These are phyloP conservation scores for Busseola fusca DNA, from an alignment of 2,888 invertebrate genomes.

Conservation along the genomic window DNA sequence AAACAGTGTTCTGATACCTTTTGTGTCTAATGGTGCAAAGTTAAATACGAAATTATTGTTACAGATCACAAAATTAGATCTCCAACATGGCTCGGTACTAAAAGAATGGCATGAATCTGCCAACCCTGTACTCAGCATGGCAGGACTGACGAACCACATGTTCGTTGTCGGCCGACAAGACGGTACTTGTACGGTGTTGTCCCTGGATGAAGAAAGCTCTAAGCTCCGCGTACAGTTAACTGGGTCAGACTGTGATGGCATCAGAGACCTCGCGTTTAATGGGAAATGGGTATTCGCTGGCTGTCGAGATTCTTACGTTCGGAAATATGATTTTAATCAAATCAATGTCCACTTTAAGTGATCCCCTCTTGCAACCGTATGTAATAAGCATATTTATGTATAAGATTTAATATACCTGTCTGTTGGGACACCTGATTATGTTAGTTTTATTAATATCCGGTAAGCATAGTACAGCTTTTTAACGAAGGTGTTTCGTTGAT, in stretches of 20 bases:
- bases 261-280: constrained; percentile 90
- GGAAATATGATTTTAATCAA: constrained; percentile 90
- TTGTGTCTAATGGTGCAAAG: background rate
- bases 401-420: constrained; percentile 60
- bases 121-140: constrained; percentile 88
- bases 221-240: constrained; percentile 88
- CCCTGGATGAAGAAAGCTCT: constrained; percentile 76
- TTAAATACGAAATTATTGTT: constrained; percentile 52
- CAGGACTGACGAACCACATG: constrained; percentile 82
- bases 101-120: constrained; percentile 88
- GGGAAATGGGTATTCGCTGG: constrained; percentile 90
- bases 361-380: constrained; percentile 46
- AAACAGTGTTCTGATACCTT: background rate
- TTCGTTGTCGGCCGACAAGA: constrained; percentile 90
- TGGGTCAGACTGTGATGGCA: constrained; percentile 92
- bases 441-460: constrained; percentile 39
- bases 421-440: constrained; percentile 30
- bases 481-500: constrained; percentile 2
- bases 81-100: constrained; percentile 73
- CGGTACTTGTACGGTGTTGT: constrained; percentile 89
- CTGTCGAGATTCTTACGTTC: constrained; percentile 90
- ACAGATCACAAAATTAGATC: constrained; percentile 77
- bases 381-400: constrained; percentile 55
- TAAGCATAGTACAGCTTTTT: background rate
- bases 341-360: constrained; percentile 84